Evolutionary conservation across 2,797 vertebrate species (phyloP), one percentile per base, ranked within the genome.

Genomic region (Spea hammondii): DNA sequence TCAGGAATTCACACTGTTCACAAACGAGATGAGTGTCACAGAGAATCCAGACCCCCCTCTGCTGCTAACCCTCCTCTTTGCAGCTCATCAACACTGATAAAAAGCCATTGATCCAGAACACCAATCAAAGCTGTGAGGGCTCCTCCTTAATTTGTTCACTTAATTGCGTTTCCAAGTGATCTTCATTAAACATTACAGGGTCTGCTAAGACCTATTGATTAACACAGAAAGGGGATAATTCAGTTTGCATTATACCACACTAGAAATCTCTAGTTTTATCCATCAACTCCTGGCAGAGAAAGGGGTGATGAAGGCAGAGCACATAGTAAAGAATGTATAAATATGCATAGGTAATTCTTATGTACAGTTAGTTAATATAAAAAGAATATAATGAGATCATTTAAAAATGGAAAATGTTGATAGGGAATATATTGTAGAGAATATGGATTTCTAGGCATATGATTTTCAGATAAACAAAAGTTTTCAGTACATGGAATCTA

Each of bases 101-200:
- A 76, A 72, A 77, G 69, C 69, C 73, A 81, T 81, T 77, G 79
- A 81, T 81, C 79, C 74, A 76, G 79, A 81, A 80, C 79, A 76
- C 69, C 74, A 80, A 72, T 80, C 79, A 80, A 80, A 77, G 79
- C 74, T 67, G 64, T 32, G 64, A 72, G 79, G 74, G 74, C 69
- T 66, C 79, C 74, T 81, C 74, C 79, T 81, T 74, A 76, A 81
- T 76, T 77, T 80, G 74, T 72, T 72, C 79, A 81, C 79, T 72
- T 81, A 81, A 81, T 76, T 77, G 74, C 68, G 47, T 81, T 76
- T 81, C 68, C 46, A 67, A 80, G 79, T 67, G 69, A 76, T 81
- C 72, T 81, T 81, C 79, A 81, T 81, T 76, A 81, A 81, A 81
- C 74, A 77, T 81, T 72, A 68, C 79, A 72, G 74, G 79, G 79